Conservation (phyloP, 1,140 invertebrate genomes). For the Ceratitis capitata region DNA sequence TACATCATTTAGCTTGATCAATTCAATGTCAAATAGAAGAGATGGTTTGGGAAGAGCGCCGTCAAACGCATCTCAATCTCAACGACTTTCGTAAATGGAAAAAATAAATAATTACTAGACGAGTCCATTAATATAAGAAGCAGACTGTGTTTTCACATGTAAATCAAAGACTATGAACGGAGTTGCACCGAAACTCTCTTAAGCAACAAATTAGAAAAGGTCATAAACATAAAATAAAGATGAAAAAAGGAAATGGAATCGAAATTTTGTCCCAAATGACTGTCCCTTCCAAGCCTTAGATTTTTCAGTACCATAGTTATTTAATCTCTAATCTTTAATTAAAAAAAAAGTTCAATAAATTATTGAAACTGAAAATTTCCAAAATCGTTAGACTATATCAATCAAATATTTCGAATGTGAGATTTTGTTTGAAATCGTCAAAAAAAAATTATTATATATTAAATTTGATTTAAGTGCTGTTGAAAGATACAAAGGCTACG, state of each 20-base stretch:
- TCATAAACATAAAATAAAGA: neutral
- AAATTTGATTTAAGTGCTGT: no score
- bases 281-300: neutral
- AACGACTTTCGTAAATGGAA: slow-evolving; percentile 93
- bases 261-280: neutral
- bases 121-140: slow-evolving; percentile 91
- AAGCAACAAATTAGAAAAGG: slow-evolving; percentile 61
- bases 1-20: slow-evolving; percentile 75
- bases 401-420: no score
- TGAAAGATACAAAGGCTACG: no score
- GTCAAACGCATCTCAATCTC: slow-evolving; percentile 89
- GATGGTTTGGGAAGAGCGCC: slow-evolving; percentile 70
- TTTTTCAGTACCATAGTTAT: slow-evolving; percentile 19
- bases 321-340: no score
- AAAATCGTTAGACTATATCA: no score
- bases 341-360: no score
- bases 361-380: no score
- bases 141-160: slow-evolving; percentile 96
- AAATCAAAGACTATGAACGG: slow-evolving; percentile 95
- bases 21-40: slow-evolving; percentile 65
- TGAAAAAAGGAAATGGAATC: neutral
- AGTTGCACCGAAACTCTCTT: slow-evolving; percentile 75
- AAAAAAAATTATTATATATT: no score
- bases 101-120: slow-evolving; percentile 95
- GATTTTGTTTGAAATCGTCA: no score